Evolutionary conservation across 2,888 invertebrate genomes (phyloP), one percentile per base, ranked within the genome.

Genomic region (Schizotus pectinicornis): DNA sequence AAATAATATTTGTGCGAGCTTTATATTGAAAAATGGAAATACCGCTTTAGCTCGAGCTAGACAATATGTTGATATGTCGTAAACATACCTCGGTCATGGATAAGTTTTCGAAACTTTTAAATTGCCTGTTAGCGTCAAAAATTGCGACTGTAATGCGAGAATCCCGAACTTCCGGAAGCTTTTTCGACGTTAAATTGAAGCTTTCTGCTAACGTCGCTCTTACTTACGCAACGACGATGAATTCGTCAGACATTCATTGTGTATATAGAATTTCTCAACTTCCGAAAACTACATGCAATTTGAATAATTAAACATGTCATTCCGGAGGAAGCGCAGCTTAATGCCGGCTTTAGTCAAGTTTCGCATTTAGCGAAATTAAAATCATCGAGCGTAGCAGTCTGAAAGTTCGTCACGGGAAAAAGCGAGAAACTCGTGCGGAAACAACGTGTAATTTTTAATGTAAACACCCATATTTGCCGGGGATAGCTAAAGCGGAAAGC

Each of bases 211-310:
- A 22, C 22, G 5, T 5, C 5, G 3, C 22, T 22, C 22, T 22
- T 22, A 22, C 5, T 22, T 22, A 22, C 2, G 22, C 22, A 22
- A 22, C 56, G 58, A 61, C 56, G 62, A 65, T 65, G 64, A 65
- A 67, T 67, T 65, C 58, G 61, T 64, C 67, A 55, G 61, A 63
- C 60, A 61, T 32, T 31, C 22, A 32, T 45, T 34, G 34, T 36
- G 52, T 63, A 57, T 61, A 62, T 58, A 60, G 67, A 66, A 67
- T 63, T 64, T 64, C 61, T 49, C 64, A 60, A 67, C 64, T 66
- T 66, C 61, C 55, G n/a, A n/a, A 58, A 66, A 65, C 66, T 64
- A 59, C 64, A n/a, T n/a, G n/a, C n/a, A 66, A 67, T 67, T 67
- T 67, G 65, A 63, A 62, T 67, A 65, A 67, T 68, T 61, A 67